Conservation (phyloP, 2,797 vertebrate genomes). For the Pachyuromys duprasi region DNA sequence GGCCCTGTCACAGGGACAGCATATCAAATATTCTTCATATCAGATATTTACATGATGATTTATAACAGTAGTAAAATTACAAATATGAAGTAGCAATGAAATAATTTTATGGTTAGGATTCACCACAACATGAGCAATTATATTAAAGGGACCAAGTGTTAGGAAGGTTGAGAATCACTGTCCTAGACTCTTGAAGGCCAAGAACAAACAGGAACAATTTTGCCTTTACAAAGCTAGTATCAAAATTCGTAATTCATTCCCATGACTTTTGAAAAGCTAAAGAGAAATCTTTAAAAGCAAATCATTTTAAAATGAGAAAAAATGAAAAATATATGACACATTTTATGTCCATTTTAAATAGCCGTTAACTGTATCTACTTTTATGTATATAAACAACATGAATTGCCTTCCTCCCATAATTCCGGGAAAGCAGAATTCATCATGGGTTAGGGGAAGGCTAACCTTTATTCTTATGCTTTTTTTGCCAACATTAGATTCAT, state of each 20-base stretch:
- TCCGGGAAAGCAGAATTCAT: neutral
- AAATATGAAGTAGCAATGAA: neutral
- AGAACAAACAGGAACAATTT: neutral
- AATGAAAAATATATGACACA: neutral
- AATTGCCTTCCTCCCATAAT: neutral
- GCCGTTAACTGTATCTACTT: neutral
- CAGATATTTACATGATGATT: neutral
- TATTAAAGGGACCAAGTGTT: neutral
- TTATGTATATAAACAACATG: neutral
- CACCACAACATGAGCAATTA: neutral
- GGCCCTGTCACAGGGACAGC: neutral
- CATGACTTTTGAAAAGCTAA: neutral
- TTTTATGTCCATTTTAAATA: neutral
- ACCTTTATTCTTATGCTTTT: neutral
- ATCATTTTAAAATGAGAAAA: neutral
- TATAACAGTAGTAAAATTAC: neutral
- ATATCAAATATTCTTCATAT: neutral
- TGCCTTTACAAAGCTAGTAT: neutral
- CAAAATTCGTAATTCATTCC: slow-evolving; percentile 14
- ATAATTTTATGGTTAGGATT: neutral
- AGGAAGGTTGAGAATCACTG: too few species aligned
- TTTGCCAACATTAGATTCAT: neutral
- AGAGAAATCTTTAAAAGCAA: neutral
- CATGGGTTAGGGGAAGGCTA: neutral
- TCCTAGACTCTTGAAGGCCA: neutral